phyloP scores from a whole-genome alignment of 2,797 vertebrate genomes.

The Lophotriccus pileatus region DNA sequence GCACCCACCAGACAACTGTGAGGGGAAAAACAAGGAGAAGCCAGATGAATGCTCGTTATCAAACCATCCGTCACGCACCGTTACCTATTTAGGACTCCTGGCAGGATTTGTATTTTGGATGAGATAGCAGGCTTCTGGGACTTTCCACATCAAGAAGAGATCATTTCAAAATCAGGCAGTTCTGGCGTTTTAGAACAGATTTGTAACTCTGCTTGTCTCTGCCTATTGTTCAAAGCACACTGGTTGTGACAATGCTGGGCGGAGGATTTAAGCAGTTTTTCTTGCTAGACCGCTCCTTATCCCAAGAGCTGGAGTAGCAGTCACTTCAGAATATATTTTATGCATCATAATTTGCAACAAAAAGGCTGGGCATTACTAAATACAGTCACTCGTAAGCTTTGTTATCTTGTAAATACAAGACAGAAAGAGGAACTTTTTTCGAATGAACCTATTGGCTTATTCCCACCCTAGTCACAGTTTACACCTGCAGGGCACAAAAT shows the following conservation, averaged over 20 bases:
- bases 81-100: constrained; percentile 25
- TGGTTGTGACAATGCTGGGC: constrained; percentile 22
- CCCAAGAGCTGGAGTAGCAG: neutral
- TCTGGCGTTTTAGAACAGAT: neutral
- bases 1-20: constrained; percentile 94
- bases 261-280: constrained; percentile 49
- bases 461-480: neutral
- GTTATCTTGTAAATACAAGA: neutral
- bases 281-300: constrained; percentile 47
- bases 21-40: constrained; percentile 7
- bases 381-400: neutral
- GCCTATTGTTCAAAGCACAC: constrained; percentile 7
- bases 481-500: neutral
- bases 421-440: neutral
- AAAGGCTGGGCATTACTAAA: neutral
- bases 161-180: neutral
- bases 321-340: neutral
- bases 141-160: neutral
- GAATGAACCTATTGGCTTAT: neutral
- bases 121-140: neutral
- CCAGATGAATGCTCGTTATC: neutral
- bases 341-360: neutral
- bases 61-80: neutral
- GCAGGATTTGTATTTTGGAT: neutral
- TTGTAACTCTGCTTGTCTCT: neutral